Evolutionary conservation across 2,113 vertebrate species (phyloP), one percentile per base, ranked within the genome.

Genomic region (Bagarius yarrelli): DNA sequence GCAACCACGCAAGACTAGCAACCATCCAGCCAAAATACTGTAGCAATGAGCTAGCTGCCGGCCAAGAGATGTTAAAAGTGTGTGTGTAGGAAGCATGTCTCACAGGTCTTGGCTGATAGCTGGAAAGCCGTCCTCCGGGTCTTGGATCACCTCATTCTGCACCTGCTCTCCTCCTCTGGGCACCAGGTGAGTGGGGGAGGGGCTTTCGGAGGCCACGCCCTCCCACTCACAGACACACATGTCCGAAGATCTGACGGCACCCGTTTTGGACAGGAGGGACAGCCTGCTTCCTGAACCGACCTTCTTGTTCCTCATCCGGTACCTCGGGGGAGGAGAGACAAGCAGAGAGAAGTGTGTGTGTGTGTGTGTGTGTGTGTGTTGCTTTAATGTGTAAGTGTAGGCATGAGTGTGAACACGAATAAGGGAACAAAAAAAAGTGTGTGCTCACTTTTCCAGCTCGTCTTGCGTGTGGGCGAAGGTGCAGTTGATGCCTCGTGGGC

Each of bases 391-490:
- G 85, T 57, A n/a, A n/a, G 64, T 23, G 79, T 50, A 76, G 53
- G 21, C 1, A 53, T 40, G 59, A 81, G 36, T 14, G 13, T 16
- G 36, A 80, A 76, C 70, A 30, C 32, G 53, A 79, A 76, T 32
- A 70, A n/a, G 82, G 32, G 11, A 78, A 47, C 13, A n/a, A n/a
- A 32, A 73, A 30, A 25, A 4, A 32, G 11, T 27, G 18, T 30
- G 61, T 50, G 3, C 96, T 94, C 87, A 99, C 97, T 97, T 99
- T 90, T 99, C 97, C 86, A 98, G 93, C 87, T 99, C 97, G 81
- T 98, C 97, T 90, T 98, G 97, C 73, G 97, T 98, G 93, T 99
- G 97, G 84, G 97, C 97, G 89, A 99, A 99, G 1, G 96, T 98
- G 88, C 97, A 98, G 88, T 95, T 98, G 87, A 94, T 94, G 91